Base-by-base conservation (phyloP, 2,888 invertebrate genomes). In the Campoletis raptor region DNA sequence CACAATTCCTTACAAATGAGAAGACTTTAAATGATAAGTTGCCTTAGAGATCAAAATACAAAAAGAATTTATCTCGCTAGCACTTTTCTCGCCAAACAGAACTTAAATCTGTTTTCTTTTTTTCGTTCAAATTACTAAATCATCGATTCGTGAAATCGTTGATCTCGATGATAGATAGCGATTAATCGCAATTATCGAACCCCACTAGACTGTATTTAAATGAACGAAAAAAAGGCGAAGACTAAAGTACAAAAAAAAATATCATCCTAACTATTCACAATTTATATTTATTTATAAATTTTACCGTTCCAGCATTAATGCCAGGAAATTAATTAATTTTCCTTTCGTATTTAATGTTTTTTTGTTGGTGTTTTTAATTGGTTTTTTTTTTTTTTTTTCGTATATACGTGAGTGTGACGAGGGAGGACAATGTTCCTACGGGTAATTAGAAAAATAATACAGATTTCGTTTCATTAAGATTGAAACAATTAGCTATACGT, bases 371-470 rank as follows among this genome's bases (percentile, higher is more conserved):
- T 18, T 48, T 67, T 48, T 77, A 36, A 21, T 67, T 67, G 2
- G 15, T 24, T 10, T 66, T 52, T 78, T 21, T n/a, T 67, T 83
- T 83, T 83, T 73, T 81, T 57, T 52, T 85, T 73, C 48, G 83
- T 69, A 83, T 83, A 88, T 85, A 24, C 24, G 48, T 73, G 64
- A 73, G 64, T 81, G 74, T 54, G 78, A 70, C 66, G 42, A 81
- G 54, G 83, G 81, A 83, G 81, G 83, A 87, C 83, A 87, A 79
- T 82, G 77, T 87, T 83, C 72, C 85, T 86, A 86, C 72, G 91
- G 90, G 85, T 92, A 92, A 91, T 93, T 93, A 93, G 90, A 94
- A 94, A 94, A 94, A 94, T 94, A 94, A 94, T 93, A 94, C 92
- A 91, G 88, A 90, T 91, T 91, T 91, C 85, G 88, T 83, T 90